Evolutionary conservation across 2,113 vertebrate species (phyloP).

Genomic region (Rhinopithecus roxellana): DNA sequence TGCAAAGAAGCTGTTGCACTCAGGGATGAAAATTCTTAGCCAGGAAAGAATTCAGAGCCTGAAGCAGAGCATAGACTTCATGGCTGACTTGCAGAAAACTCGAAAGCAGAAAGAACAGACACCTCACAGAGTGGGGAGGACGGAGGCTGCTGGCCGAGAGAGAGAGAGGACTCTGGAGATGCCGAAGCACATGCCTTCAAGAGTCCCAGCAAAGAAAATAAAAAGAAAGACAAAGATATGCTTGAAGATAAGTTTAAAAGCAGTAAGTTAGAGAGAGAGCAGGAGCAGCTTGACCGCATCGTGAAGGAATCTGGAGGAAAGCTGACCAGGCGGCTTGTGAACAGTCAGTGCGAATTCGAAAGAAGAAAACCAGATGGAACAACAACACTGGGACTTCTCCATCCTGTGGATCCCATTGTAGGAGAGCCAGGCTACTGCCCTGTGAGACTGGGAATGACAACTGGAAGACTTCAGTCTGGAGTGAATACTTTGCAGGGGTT

Average conservation of each 20-base stretch:
- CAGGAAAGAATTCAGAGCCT: constrained; percentile 96
- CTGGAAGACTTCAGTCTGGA: too few relatives aligned
- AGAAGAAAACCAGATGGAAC: too few relatives aligned
- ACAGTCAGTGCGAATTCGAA: constrained; percentile 82
- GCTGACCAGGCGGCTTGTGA: constrained; percentile 89
- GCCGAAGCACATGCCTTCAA: constrained; percentile 86
- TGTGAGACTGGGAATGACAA: too few relatives aligned
- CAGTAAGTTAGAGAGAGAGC: constrained; percentile 88
- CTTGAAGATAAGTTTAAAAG: constrained; percentile 90
- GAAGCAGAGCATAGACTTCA: constrained; percentile 97
- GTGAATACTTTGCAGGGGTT: too few relatives aligned
- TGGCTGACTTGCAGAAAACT: constrained; percentile 93
- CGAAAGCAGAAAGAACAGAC: constrained; percentile 85
- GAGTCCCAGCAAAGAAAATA: constrained; percentile 86
- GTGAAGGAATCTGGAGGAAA: constrained; percentile 94
- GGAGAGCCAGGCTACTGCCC: too few relatives aligned
- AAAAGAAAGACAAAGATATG: constrained; percentile 89
- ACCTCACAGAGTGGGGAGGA: constrained; percentile 81
- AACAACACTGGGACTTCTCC: too few relatives aligned
- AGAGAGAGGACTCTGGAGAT: constrained; percentile 83
- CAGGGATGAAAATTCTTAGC: too few relatives aligned
- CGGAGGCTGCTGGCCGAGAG: constrained; percentile 80
- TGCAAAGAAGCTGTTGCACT: too few relatives aligned
- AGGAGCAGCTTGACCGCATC: constrained; percentile 93
- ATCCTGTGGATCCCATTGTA: too few relatives aligned